Evolutionary conservation across 2,797 vertebrate species (phyloP).

Genomic region (Takifugu rubripes): DNA sequence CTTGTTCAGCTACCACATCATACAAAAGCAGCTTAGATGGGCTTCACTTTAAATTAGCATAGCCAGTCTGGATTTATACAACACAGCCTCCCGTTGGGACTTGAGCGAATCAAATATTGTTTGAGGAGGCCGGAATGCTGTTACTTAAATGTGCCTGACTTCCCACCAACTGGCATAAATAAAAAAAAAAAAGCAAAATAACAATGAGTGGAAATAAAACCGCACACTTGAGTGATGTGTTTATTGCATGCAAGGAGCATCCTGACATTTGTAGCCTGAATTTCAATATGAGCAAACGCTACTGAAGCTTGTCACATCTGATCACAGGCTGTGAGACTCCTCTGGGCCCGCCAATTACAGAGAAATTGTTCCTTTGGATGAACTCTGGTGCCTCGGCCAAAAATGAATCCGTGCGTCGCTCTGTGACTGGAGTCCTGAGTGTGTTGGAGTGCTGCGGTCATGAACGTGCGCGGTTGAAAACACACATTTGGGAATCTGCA

Average conservation of each 20-base stretch:
- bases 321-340: conserved; percentile 14
- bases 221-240: no score
- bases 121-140: no score
- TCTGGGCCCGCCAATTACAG: conserved; percentile 6
- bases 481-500: not conserved
- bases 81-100: conserved; percentile 13
- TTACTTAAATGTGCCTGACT: no score
- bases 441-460: not conserved
- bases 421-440: conserved; percentile 16
- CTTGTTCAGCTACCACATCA: conserved; percentile 8
- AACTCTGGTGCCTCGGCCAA: conserved; percentile 7
- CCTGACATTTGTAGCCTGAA: conserved; percentile 11
- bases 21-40: conserved; percentile 19
- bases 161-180: no score
- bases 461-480: not conserved
- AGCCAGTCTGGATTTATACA: conserved; percentile 32
- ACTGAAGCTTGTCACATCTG: conserved; percentile 34
- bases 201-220: no score
- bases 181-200: no score
- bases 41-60: conserved; percentile 46
- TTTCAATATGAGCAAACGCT: conserved; percentile 22
- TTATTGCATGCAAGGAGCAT: conserved; percentile 1
- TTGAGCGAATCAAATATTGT: conserved; percentile 13
- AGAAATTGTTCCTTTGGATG: conserved; percentile 4
- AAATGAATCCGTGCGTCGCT: conserved; percentile 12